These are phyloP conservation scores for Amiota mariae DNA, from an alignment of 2,888 invertebrate genomes.

Conservation along the genomic window DNA sequence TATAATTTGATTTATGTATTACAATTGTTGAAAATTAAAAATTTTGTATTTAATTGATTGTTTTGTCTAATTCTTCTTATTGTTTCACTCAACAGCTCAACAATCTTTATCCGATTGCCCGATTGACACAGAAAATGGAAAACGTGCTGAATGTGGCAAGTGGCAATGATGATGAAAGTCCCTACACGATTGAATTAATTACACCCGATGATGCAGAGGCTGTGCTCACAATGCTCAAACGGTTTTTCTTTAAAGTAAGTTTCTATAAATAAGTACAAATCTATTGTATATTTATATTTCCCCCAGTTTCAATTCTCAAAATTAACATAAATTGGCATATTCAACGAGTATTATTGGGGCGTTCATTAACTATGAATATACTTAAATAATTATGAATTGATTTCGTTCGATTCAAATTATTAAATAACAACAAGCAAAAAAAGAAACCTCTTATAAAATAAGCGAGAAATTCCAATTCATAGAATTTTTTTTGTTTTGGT, in stretches of 20 bases:
- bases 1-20: slow-evolving; percentile 20
- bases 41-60: slow-evolving; percentile 45
- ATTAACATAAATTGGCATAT: slow-evolving; percentile 9
- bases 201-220: slow-evolving; percentile 75
- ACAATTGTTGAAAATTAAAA: slow-evolving; percentile 12
- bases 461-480: background rate
- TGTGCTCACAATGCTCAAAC: slow-evolving; percentile 77
- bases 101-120: slow-evolving; percentile 71
- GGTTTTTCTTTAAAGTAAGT: slow-evolving; percentile 76
- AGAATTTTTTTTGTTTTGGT: background rate
- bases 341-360: background rate
- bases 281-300: background rate
- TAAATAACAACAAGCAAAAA: background rate
- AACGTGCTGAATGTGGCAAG: slow-evolving; percentile 65
- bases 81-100: slow-evolving; percentile 62
- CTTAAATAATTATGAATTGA: background rate
- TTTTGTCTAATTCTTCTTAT: slow-evolving; percentile 39
- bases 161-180: slow-evolving; percentile 49
- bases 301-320: background rate
- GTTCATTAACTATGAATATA: too few relatives aligned
- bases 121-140: slow-evolving; percentile 71
- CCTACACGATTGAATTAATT: slow-evolving; percentile 73
- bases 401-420: slow-evolving; percentile 5
- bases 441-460: background rate
- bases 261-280: slow-evolving; percentile 40